Base-by-base conservation (phyloP, 2,888 invertebrate genomes). In the Branchipolynoe longqiensis region DNA sequence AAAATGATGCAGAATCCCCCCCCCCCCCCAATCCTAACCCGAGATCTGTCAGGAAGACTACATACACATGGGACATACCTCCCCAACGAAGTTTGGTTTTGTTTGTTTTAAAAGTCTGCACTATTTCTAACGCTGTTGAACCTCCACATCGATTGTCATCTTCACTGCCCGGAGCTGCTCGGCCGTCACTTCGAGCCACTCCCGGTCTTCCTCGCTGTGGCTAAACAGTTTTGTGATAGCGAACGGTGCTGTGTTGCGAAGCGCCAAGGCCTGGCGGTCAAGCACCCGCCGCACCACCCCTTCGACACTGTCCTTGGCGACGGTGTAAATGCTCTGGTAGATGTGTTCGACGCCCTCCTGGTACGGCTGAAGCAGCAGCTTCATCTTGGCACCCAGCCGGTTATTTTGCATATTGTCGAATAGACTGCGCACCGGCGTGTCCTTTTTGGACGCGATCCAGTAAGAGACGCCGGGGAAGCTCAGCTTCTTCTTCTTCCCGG, bases 401-500 rank as follows among this genome's bases (percentile, higher is more conserved):
- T 78, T 54, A 36, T 69, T 69, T 28, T 54, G 48, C 78, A 78
- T 41, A 33, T 41, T 54, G 48, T 78, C 78, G 25, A 54, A 48
- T 12, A 78, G 28, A 22, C 48, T 78, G 12, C 41, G 1, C 6
- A 78, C 41, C 2, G 78, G 25, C 25, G 54, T 1, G 3, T 6
- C 48, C 48, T 54, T 54, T 22, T 78, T 33, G 8, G 78, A 78
- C n/a, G 54, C 78, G 48, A 78, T 78, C 78, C 78, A 78, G 31
- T 48, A 78, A 6, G 78, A 14, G 25, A 78, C 78, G 1, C 78
- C 78, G 25, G 78, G 78, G 48, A 78, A 78, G 28, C 48, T 48
- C 25, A 78, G 78, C 22, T 78, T 78, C 78, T 78, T 78, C 28
- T 78, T 78, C 78, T 78, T 78, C n/a, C 78, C 78, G 18, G 78